These are phyloP conservation scores for Phaethon lepturus DNA, from an alignment of 2,113 vertebrate genomes.

Conservation along the genomic window DNA sequence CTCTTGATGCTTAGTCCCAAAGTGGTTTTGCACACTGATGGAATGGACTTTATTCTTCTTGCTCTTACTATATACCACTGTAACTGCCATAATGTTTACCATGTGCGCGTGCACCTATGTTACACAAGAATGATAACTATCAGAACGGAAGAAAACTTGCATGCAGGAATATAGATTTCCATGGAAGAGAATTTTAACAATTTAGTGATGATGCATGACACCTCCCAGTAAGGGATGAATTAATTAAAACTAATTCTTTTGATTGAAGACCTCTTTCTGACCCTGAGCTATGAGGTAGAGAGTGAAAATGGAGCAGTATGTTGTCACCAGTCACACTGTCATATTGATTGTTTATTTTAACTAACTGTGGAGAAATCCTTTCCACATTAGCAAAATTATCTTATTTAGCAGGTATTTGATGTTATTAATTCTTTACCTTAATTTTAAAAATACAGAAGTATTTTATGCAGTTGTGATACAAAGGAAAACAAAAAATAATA, in stretches of 20 bases:
- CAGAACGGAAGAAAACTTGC: neutral
- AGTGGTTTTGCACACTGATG: neutral
- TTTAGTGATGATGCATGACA: neutral
- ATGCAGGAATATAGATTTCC: neutral
- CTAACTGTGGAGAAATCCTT: neutral
- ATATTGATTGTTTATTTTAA: neutral
- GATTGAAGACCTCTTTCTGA: neutral
- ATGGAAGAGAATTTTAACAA: neutral
- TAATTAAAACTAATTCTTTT: neutral
- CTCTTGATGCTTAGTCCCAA: neutral
- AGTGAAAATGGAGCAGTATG: neutral
- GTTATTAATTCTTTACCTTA: neutral
- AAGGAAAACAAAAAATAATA: neutral
- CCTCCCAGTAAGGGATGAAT: neutral
- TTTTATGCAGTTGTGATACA: neutral
- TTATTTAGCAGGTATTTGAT: neutral
- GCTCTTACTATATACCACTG: neutral
- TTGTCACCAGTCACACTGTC: neutral
- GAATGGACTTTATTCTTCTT: neutral
- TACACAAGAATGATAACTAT: rapidly evolving
- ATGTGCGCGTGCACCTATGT: neutral
- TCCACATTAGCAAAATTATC: neutral
- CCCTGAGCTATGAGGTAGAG: neutral
- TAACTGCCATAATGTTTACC: neutral
- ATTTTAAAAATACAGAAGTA: neutral